These are phyloP conservation scores for Pseudochirops cupreus DNA, from an alignment of 2,797 vertebrate species.

Conservation along the genomic window DNA sequence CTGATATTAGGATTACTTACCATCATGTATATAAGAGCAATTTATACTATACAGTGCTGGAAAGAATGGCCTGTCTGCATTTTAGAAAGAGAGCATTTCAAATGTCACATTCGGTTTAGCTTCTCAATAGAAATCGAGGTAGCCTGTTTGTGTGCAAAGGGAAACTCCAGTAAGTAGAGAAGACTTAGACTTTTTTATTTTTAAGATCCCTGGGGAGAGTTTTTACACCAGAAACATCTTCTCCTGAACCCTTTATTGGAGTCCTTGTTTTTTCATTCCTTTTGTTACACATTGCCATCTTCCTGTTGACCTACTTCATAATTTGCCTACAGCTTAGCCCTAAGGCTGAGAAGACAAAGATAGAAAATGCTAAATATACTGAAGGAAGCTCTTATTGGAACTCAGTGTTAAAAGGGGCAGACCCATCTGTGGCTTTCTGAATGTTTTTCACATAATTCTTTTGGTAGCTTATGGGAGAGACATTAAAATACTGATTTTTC, in stretches of 20 bases:
- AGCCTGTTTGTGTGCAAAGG: not conserved
- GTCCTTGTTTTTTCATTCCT: not conserved
- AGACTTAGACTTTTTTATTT: not conserved
- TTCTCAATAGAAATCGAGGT: not conserved
- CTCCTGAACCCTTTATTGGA: not conserved
- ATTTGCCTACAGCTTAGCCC: not conserved
- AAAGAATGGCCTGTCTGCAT: not conserved
- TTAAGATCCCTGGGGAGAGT: not conserved
- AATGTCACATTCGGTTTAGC: not conserved
- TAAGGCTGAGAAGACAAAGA: not conserved
- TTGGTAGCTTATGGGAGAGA: not conserved
- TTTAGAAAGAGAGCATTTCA: not conserved
- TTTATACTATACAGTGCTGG: not conserved
- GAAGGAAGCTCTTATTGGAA: not conserved
- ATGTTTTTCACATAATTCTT: not conserved
- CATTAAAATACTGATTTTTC: not conserved
- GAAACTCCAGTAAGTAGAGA: not conserved
- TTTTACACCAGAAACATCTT: not conserved
- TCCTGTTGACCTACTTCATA: not conserved
- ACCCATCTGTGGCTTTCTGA: not conserved
- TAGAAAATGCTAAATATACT: not conserved
- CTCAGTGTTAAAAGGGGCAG: not conserved
- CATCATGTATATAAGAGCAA: not conserved
- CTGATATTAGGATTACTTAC: not conserved
- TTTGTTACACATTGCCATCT: not conserved